A percentile compares a stretch with the other conserved stretches of the same genome.
Evolutionary conservation across 2,888 invertebrate species (phyloP).

Genomic region (Thumatha senex): DNA sequence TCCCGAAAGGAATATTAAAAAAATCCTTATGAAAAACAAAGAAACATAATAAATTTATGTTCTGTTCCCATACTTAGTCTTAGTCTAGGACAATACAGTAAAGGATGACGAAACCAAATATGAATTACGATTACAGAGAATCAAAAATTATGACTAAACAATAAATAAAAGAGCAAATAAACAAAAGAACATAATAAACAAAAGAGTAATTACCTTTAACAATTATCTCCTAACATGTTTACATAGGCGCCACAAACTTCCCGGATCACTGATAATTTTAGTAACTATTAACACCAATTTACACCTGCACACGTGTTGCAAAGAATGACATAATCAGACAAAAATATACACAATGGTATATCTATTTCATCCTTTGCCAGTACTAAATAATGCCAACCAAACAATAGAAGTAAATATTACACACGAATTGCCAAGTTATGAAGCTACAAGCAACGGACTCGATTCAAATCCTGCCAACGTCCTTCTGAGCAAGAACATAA

Average conservation of each 20-base stretch:
- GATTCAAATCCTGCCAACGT: conserved; percentile 34
- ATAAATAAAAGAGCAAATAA: no score
- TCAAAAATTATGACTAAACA: no score
- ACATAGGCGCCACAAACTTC: conserved; percentile 9
- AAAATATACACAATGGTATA: neutral
- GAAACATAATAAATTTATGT: no score
- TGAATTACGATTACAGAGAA: no score
- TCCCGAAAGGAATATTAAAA: no score
- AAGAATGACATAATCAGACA: conserved; percentile 1
- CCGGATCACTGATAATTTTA: conserved; percentile 6
- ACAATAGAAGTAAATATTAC: conserved; percentile 7
- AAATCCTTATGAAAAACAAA: no score
- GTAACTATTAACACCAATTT: conserved; percentile 8
- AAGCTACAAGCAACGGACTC: conserved; percentile 22
- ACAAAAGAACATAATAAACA: no score
- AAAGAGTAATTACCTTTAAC: neutral
- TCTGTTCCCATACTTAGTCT: no score
- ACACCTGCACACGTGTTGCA: conserved; percentile 6
- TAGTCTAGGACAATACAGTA: no score
- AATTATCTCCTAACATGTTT: conserved; percentile 1
- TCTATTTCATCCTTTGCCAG: neutral
- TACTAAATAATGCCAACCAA: neutral
- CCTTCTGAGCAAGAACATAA: conserved; percentile 33
- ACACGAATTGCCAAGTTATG: neutral
- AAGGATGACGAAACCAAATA: no score